Evolutionary conservation across 1,140 invertebrate genomes (phyloP).

Genomic region (Drosophila yakuba): DNA sequence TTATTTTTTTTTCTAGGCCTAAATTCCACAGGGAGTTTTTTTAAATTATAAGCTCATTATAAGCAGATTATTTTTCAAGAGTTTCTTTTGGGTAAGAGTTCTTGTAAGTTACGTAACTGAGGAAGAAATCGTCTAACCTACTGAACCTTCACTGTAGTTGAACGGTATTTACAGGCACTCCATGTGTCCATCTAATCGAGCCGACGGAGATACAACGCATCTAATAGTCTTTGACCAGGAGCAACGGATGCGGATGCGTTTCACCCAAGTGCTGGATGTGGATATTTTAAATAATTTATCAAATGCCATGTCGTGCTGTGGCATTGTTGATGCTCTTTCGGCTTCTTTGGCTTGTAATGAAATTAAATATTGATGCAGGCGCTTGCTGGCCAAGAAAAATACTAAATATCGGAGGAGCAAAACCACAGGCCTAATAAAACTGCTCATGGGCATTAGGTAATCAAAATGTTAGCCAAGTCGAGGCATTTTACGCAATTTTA

Average conservation of each 20-base stretch:
- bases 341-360: slow-evolving; percentile 74
- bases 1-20: too few species aligned
- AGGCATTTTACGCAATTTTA: slow-evolving; percentile 64
- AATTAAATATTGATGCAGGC: slow-evolving; percentile 77
- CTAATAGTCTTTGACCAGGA: slow-evolving; percentile 44
- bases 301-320: slow-evolving; percentile 57
- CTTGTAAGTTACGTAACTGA: neutral
- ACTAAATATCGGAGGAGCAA: slow-evolving; percentile 24
- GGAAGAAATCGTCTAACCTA: neutral
- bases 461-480: slow-evolving; percentile 57
- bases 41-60: too few species aligned
- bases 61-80: too few species aligned
- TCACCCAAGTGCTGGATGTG: slow-evolving; percentile 33
- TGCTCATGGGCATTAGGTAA: slow-evolving; percentile 60
- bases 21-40: too few species aligned
- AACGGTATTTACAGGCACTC: slow-evolving; percentile 50
- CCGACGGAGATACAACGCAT: slow-evolving; percentile 35
- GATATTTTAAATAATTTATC: slow-evolving; percentile 73
- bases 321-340: slow-evolving; percentile 73
- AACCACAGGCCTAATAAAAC: slow-evolving; percentile 75
- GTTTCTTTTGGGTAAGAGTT: neutral
- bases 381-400: slow-evolving; percentile 51
- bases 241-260: slow-evolving; percentile 1
- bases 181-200: slow-evolving; percentile 55
- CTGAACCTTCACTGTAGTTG: slow-evolving; percentile 4